Evolutionary conservation across 2,113 vertebrate species (phyloP), one percentile per base, ranked within the genome.

Genomic region (Oophaga pumilio): DNA sequence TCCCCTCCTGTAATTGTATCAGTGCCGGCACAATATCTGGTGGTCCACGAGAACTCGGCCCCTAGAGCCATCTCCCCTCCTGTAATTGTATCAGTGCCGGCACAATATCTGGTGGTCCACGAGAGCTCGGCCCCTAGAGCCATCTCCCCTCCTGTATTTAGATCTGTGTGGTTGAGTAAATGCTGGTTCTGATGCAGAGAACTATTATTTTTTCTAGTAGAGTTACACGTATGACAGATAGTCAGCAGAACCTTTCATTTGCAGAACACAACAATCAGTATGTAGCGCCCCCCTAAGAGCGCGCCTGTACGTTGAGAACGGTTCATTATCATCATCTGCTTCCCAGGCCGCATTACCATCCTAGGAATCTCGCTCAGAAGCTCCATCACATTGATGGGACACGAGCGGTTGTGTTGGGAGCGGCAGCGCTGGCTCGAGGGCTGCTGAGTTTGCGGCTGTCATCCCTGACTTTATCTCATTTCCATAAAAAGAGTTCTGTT

Each of bases 401-500:
- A 84, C 49, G n/a, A 84, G 82, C 82, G 15, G 64, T 71, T 71
- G 66, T 71, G 22, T 73, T 57, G 64, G 66, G 69, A 71, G 66
- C 50, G 18, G 84, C 73, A 62, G 73, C 28, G 73, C 49, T 77
- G 53, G 84, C 84, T 77, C 59, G 22, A 69, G 69, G 84, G 84
- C 71, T 85, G 53, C 84, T 50, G 84, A 50, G 66, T 85, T 77
- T 52, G 24, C 77, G 73, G 56, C 73, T 85, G 84, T 77, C 84
- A 85, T 60, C 43, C 56, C 84, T 77, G 84, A 77, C 56, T 77
- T 76, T 77, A 85, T 76, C 84, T 85, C 71, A 85, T 85, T 85
- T 85, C 84, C 84, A 85, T 85, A 85, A 77, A 77, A 85, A 85
- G 56, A 64, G 28, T 85, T 76, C 76, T 74, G 73, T 85, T 85